Evolutionary conservation across 2,888 invertebrate species (phyloP).

Genomic region (Macroteleia sp.): DNA sequence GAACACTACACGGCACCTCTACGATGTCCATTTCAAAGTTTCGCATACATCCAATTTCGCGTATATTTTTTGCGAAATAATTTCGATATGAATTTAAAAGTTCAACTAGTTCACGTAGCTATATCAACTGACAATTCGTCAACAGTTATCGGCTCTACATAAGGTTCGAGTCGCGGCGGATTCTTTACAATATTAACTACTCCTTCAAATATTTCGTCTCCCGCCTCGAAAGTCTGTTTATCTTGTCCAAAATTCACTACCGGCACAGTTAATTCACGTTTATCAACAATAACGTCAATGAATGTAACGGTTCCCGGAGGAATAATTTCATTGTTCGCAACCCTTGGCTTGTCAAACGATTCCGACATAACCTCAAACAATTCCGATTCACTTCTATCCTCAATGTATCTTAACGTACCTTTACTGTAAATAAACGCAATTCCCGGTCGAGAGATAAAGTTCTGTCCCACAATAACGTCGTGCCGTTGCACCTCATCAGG

Average conservation of each 20-base stretch:
- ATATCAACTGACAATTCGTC: no score
- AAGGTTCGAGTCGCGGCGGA: no score
- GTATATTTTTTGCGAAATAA: no score
- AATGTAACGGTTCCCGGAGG: conserved; percentile 9
- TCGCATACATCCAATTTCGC: neutral
- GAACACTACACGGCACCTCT: conserved; percentile 1
- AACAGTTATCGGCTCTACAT: no score
- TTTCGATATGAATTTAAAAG: no score
- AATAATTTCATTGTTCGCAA: no score
- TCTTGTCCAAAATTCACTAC: conserved; percentile 7
- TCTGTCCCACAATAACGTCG: conserved; percentile 2
- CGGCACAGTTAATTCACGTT: neutral
- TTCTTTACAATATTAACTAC: no score
- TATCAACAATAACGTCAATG: conserved; percentile 19
- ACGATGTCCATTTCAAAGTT: conserved; percentile 12
- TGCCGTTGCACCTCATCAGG: neutral
- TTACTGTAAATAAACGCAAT: neutral
- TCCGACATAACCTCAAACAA: no score
- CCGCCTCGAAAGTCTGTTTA: neutral
- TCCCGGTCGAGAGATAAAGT: neutral
- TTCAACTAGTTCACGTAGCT: no score
- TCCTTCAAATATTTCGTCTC: neutral
- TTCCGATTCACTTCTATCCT: no score
- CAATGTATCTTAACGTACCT: neutral
- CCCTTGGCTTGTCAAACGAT: no score